Evolutionary conservation across 2,113 vertebrate genomes (phyloP).

Genomic region (Seriola rivoliana): DNA sequence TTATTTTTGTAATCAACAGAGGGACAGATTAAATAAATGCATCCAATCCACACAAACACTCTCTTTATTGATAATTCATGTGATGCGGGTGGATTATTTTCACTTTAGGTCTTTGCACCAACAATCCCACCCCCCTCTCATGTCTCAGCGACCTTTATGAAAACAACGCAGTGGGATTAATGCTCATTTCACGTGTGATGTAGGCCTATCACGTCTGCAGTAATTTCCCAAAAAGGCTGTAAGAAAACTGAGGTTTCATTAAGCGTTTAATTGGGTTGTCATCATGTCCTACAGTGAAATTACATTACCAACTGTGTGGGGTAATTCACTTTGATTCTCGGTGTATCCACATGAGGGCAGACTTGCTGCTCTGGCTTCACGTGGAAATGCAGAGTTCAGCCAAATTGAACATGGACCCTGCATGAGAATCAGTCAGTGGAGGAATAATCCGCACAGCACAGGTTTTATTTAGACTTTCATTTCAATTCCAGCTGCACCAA

Average conservation of each 20-base stretch:
- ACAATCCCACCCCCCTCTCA: background rate
- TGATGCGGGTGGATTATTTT: conserved; percentile 13
- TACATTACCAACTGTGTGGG: conserved; percentile 52
- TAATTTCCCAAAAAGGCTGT: conserved; percentile 52
- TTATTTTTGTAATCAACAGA: conserved; percentile 22
- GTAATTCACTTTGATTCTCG: conserved; percentile 38
- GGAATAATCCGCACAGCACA: conserved; percentile 14
- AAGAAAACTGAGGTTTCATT: conserved; percentile 66
- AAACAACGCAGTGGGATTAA: background rate
- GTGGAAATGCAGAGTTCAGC: conserved; percentile 36
- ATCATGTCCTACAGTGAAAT: conserved; percentile 64
- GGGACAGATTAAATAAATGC: conserved; percentile 19
- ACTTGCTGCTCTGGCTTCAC: conserved; percentile 56
- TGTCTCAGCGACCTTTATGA: conserved; percentile 14
- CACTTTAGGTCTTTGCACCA: conserved; percentile 3
- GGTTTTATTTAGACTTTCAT: conserved; percentile 3
- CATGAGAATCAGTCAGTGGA: conserved; percentile 28
- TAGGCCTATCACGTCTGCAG: background rate
- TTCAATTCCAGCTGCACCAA: background rate
- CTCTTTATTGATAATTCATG: conserved; percentile 33
- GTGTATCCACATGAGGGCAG: conserved; percentile 82
- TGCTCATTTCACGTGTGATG: conserved; percentile 29
- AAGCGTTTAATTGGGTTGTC: conserved; percentile 70
- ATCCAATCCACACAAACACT: background rate
- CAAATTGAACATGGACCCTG: conserved; percentile 38